phyloP scores from a whole-genome alignment of 2,888 invertebrate genomes.

The Caenorhabditis sp. region DNA sequence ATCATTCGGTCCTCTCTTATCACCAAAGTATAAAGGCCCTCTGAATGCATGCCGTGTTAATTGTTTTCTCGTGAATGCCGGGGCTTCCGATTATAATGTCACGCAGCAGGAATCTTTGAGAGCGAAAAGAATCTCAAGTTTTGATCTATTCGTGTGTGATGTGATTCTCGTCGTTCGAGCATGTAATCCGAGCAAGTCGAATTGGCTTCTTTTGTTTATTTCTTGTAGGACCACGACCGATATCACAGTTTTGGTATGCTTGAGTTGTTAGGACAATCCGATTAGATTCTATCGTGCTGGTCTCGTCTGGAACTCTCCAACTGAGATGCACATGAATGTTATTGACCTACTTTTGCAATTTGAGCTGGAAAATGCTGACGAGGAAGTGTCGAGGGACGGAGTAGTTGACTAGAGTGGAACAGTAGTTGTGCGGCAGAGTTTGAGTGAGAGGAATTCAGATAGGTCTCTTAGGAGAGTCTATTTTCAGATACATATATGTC shows the following conservation, averaged over 20 bases:
- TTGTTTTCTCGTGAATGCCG: slow-evolving; percentile 4
- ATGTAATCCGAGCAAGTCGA: slow-evolving; percentile 48
- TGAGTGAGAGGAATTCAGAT: too few species aligned
- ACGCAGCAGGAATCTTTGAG: slow-evolving; percentile 20
- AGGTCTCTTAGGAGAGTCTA: too few species aligned
- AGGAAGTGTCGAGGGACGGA: not conserved
- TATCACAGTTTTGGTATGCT: not conserved
- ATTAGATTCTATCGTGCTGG: slow-evolving; percentile 1
- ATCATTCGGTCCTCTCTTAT: not conserved
- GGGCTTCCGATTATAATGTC: not conserved
- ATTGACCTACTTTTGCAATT: not conserved
- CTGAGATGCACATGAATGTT: not conserved
- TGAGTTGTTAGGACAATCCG: slow-evolving; percentile 6
- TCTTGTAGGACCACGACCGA: not conserved
- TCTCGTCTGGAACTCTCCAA: not conserved
- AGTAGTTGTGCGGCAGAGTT: too few species aligned
- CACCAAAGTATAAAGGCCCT: slow-evolving; percentile 4
- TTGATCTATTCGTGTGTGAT: slow-evolving; percentile 41
- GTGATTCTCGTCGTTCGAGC: slow-evolving; percentile 54
- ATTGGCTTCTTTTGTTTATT: not conserved
- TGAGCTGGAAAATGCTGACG: not conserved
- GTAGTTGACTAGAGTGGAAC: too few species aligned
- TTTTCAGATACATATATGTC: too few species aligned
- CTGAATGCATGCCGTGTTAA: slow-evolving; percentile 2
- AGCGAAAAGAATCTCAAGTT: slow-evolving; percentile 7